Evolutionary conservation across 2,797 vertebrate species (phyloP), one percentile per base, ranked within the genome.

Genomic region (Lates japonicus): DNA sequence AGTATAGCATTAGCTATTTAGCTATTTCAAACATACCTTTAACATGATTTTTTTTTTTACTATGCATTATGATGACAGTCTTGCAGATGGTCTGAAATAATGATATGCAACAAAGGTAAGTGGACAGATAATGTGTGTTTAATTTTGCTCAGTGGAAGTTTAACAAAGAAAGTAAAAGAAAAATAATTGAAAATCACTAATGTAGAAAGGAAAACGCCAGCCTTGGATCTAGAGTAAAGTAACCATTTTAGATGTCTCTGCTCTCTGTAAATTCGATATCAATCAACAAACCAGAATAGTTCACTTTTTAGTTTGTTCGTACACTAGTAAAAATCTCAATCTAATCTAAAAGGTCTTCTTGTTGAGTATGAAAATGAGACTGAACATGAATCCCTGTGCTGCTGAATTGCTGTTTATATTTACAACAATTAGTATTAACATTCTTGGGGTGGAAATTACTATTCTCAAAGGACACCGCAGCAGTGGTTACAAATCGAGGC

Each of bases 221-320:
- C 37, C 62, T 52, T 69, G 70, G 59, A 71, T 48, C 19, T 63
- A n/a, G 16, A 54, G 0, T 60, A 44, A 59, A 66, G 20, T 42
- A n/a, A 65, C 0, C 8, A 16, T 11, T 20, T 65, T 44, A 46
- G 37, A 58, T 22, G 10, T 33, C 42, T n/a, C n/a, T 71, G 1
- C 33, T 66, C 13, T 65, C 5, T 68, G 42, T n/a, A 20, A 9
- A 0, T 10, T 12, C 22, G 33, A 41, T 12, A 35, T 48, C 51
- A 67, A 73, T 73, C 13, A 74, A 12, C 70, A 46, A 22, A 69
- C 14, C 12, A 22, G 19, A 78, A 59, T 17, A 59, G 42, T 25
- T 58, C 9, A 0, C 41, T 49, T 61, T 54, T 14, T n/a, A 17
- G 10, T n/a, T 60, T 51, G 2, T 25, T 70, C 11, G 2, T 59